A percentile compares a stretch with the other conserved stretches of the same genome.
Evolutionary conservation across 2,888 invertebrate genomes (phyloP).

Genomic region (Drosophila quinaria): DNA sequence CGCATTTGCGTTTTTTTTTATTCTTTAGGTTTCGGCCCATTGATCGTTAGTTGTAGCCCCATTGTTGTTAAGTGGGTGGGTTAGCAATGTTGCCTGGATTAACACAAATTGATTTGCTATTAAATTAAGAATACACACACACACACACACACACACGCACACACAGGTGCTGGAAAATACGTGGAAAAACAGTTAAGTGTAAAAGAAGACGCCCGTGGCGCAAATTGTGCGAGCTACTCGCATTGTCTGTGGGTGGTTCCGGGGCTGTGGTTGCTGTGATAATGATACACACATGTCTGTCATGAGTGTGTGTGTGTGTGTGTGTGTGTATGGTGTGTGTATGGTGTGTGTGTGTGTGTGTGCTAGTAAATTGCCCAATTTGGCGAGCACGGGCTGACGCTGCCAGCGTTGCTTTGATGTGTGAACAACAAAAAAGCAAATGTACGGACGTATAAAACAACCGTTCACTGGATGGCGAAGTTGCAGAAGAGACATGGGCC

Average conservation of each 20-base stretch:
- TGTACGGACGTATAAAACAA: constrained; percentile 39
- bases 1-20: background rate
- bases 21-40: background rate
- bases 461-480: background rate
- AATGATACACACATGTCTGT: constrained; percentile 70
- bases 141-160: constrained; percentile 30
- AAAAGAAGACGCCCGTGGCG: constrained; percentile 78
- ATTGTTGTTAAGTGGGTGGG: constrained; percentile 66
- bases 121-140: constrained; percentile 74
- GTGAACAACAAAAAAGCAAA: constrained; percentile 63
- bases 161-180: constrained; percentile 51
- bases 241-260: constrained; percentile 50
- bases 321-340: constrained; percentile 27
- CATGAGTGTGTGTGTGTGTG: constrained; percentile 17
- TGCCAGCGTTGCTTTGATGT: constrained; percentile 70
- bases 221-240: constrained; percentile 27
- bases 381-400: constrained; percentile 62
- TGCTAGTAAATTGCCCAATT: constrained; percentile 73
- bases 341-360: constrained; percentile 37
- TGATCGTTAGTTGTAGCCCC: constrained; percentile 4
- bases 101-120: constrained; percentile 84
- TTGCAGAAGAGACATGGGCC: background rate
- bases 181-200: constrained; percentile 80
- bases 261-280: constrained; percentile 72
- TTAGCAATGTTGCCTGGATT: constrained; percentile 59